phyloP scores from a whole-genome alignment of 2,888 invertebrate genomes.

The Drosophila pegasa region DNA sequence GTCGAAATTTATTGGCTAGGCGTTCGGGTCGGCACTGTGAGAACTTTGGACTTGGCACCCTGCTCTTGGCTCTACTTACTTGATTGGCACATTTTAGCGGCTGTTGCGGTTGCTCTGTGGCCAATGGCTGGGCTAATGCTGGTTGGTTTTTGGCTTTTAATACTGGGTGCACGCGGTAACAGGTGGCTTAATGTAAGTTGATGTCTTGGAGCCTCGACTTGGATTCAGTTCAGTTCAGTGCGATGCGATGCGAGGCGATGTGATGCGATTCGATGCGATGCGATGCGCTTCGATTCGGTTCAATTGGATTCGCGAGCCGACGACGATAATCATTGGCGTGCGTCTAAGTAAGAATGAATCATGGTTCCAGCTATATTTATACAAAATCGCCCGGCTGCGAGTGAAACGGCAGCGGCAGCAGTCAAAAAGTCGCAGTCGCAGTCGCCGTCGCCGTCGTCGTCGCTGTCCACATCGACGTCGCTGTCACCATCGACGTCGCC shows the following conservation, averaged over 20 bases:
- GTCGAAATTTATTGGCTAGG: conserved; percentile 15
- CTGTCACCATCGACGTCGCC: background rate
- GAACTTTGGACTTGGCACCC: background rate
- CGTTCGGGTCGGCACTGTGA: background rate
- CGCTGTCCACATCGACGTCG: conserved; percentile 4
- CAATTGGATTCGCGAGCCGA: conserved; percentile 44
- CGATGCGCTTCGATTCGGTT: background rate
- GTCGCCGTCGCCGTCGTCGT: conserved; percentile 11
- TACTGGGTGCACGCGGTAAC: conserved; percentile 21
- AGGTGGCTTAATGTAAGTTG: background rate
- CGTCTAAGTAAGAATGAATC: conserved; percentile 73
- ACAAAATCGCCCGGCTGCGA: conserved; percentile 54
- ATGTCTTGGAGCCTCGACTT: background rate
- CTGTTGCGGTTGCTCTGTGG: background rate
- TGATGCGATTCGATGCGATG: background rate
- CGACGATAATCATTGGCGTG: conserved; percentile 77
- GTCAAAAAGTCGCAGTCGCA: conserved; percentile 14
- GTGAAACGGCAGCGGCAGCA: conserved; percentile 31
- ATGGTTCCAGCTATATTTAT: conserved; percentile 71
- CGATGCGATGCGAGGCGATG: conserved; percentile 26
- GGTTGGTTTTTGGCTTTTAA: conserved; percentile 29
- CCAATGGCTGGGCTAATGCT: too few species aligned
- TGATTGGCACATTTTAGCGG: conserved; percentile 52
- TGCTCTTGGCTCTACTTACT: conserved; percentile 52
- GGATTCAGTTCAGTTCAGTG: conserved; percentile 16